phyloP scores from a whole-genome alignment of 2,888 invertebrate species.

The Vesta saturnalis region DNA sequence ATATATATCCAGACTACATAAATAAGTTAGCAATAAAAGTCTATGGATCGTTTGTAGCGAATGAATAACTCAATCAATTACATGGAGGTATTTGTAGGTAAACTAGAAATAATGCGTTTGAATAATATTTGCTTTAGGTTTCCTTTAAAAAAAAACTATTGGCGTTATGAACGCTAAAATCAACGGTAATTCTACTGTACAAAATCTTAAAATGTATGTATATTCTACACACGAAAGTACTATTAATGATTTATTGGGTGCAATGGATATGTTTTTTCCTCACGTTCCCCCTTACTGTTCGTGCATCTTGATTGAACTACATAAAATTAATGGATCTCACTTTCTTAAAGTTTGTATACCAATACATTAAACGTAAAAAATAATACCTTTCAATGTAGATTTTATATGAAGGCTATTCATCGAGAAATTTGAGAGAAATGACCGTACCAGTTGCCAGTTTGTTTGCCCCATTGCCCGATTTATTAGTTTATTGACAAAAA shows the following conservation, averaged over 20 bases:
- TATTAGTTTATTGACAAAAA: slow-evolving; percentile 4
- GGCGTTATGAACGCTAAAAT: slow-evolving; percentile 65
- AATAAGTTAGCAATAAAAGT: background rate
- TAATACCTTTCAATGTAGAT: slow-evolving; percentile 4
- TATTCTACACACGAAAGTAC: slow-evolving; percentile 76
- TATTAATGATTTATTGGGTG: slow-evolving; percentile 67
- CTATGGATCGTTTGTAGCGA: background rate
- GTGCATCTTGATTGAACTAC: slow-evolving; percentile 35
- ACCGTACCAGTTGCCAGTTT: slow-evolving; percentile 67
- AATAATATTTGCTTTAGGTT: slow-evolving; percentile 11
- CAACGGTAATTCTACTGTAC: slow-evolving; percentile 54
- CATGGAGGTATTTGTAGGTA: no score
- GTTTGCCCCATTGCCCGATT: slow-evolving; percentile 67
- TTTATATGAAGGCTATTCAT: slow-evolving; percentile 63
- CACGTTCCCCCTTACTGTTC: slow-evolving; percentile 51
- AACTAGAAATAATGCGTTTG: no score
- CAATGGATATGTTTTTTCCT: slow-evolving; percentile 68
- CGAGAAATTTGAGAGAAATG: slow-evolving; percentile 61
- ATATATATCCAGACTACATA: background rate
- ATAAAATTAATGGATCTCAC: slow-evolving; percentile 55
- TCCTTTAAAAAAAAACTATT: slow-evolving; percentile 66
- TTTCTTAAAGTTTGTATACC: slow-evolving; percentile 25
- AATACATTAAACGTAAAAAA: background rate
- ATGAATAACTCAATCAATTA: background rate
- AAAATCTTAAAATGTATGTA: slow-evolving; percentile 66